phyloP scores from a whole-genome alignment of 2,888 invertebrate species.

The Eudemis profundana region DNA sequence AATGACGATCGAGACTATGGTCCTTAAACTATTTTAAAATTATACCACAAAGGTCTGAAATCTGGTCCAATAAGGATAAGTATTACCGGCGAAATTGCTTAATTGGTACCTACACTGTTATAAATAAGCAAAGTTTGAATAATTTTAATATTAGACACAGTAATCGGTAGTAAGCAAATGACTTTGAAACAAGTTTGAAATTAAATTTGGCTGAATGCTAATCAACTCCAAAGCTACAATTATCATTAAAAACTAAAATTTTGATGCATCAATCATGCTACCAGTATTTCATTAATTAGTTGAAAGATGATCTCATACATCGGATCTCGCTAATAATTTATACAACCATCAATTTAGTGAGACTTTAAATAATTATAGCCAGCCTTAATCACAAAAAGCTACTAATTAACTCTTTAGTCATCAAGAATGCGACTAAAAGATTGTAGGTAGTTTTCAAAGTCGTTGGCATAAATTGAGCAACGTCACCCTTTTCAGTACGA shows the following conservation, averaged over 20 bases:
- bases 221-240: constrained; percentile 30
- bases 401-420: not conserved
- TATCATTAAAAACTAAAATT: constrained; percentile 25
- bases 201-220: constrained; percentile 24
- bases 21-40: constrained; percentile 81
- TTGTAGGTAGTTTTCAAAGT: not conserved
- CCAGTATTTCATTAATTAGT: constrained; percentile 36
- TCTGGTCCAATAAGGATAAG: constrained; percentile 69
- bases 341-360: constrained; percentile 18
- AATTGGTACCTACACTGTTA: constrained; percentile 64
- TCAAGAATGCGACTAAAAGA: not conserved
- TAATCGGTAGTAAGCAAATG: constrained; percentile 55
- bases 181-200: constrained; percentile 41
- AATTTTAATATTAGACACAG: constrained; percentile 58
- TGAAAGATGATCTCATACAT: constrained; percentile 28
- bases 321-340: constrained; percentile 4
- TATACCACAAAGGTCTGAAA: constrained; percentile 69
- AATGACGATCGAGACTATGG: constrained; percentile 67
- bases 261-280: constrained; percentile 40
- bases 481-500: constrained; percentile 53
- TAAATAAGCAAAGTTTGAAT: constrained; percentile 59
- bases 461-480: constrained; percentile 46
- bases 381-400: constrained; percentile 5
- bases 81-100: constrained; percentile 65
- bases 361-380: not conserved